phyloP scores from a whole-genome alignment of 2,113 vertebrate genomes.

The Chlamydotis undulata region DNA sequence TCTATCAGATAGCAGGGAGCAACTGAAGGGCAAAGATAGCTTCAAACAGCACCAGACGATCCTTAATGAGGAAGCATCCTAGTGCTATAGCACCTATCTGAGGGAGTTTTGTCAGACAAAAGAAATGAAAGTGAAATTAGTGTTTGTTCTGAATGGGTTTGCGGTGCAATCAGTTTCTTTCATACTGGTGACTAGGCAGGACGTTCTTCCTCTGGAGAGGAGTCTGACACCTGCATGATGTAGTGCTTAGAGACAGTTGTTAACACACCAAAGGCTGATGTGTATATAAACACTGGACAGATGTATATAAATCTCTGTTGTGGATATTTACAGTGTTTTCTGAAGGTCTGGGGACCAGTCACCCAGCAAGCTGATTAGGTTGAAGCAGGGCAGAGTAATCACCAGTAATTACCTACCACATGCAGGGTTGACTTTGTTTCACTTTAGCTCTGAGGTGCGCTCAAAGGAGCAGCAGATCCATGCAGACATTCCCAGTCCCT shows the following conservation, averaged over 20 bases:
- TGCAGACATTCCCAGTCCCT: not conserved
- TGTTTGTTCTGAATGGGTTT: not conserved
- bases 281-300: not conserved
- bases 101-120: not conserved
- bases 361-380: not conserved
- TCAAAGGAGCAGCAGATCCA: not conserved
- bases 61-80: not conserved
- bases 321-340: not conserved
- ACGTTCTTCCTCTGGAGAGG: not conserved
- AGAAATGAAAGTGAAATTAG: not conserved
- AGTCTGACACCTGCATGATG: not conserved
- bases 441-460: not conserved
- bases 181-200: not conserved
- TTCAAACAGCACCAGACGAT: not conserved
- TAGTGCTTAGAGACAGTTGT: not conserved
- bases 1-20: not conserved
- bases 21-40: not conserved
- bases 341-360: not conserved
- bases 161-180: not conserved
- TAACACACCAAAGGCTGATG: not conserved
- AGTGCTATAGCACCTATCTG: not conserved
- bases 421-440: not conserved
- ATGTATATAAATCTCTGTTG: not conserved
- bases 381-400: not conserved
- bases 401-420: not conserved